Base-by-base conservation (phyloP, 2,888 invertebrate species). In the Prosopocoilus inquinatus region DNA sequence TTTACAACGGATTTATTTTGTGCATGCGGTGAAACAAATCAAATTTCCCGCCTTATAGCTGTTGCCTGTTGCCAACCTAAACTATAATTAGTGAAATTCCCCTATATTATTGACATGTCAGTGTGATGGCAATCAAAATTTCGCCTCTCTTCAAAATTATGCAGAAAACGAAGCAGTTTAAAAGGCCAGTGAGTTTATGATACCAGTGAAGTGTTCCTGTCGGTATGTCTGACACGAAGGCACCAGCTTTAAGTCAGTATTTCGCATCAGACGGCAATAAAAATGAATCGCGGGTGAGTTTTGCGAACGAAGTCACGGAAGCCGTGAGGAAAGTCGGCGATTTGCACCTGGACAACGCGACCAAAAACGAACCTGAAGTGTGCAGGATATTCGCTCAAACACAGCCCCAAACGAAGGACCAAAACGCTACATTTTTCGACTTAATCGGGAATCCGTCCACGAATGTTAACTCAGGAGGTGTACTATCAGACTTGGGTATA, bases 161-260 rank as follows among this genome's bases (percentile, higher is more conserved):
- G 20, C 20, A 3, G 20, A 28, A 28, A 28, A 28, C 5, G 20
- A 28, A 7, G 20, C 20, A 28, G 20, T 28, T 28, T 28, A 28
- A 28, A 28, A 28, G 7, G 20, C 20, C 20, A 28, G 20, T 28
- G 20, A 28, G 7, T 28, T 28, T 28, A 28, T 28, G 20, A 28
- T 28, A 28, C 5, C 4, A 28, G 20, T 28, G 20, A 28, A 28
- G 20, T 38, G 12, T 38, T 32, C 11, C 15, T 4, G 13, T 43
- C 32, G 15, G 3, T 36, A 2, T 9, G 13, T 49, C 44, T 41
- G 68, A 68, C 68, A 64, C 66, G 8, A 79, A 78, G 65, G 78
- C 80, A 66, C 82, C 82, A 54, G 79, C 79, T 53, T 73, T 84
- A 61, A 83, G 82, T 71, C 81, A 83, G 70, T 84, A 84, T 74